Evolutionary conservation across 1,140 invertebrate genomes (phyloP), one percentile per base, ranked within the genome.

Genomic region (Pseudomyrmex gracilis): DNA sequence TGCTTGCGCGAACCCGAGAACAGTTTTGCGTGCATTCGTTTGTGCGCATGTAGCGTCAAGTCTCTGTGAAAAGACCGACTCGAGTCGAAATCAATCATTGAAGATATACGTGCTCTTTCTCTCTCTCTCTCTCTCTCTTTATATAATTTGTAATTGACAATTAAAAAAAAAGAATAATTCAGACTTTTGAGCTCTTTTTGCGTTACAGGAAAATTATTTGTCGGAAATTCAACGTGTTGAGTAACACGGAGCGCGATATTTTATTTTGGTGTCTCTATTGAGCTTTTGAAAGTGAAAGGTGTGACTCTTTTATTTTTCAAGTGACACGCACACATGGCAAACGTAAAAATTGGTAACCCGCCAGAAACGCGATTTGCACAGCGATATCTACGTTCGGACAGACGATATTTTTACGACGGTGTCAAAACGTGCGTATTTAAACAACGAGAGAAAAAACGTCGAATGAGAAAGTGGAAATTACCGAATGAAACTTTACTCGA

Each of bases 271-370:
- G 34, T 34, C 34, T 34, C 0, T 34, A 34, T 34, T 5, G 34
- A 7, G 34, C 34, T 34, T 34, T 34, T 5, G 34, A 34, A 34
- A 34, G 34, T 34, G 34, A 34, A 34, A 34, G 34, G 34, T 34
- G 34, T 34, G 34, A 34, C 4, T 34, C 34, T 34, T 34, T 34
- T 34, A 34, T 34, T 34, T 34, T 34, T 34, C 34, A 34, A 34
- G 34, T 34, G 5, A 34, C 34, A 34, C 34, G 34, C 34, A 34
- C 34, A 34, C 34, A 34, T 34, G 34, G 15, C 43, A 58, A 43
- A 24, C 17, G 13, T 22, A 78, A 43, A 58, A 58, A 53, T 80
- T 80, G 76, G 7, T 71, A 15, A 17, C 43, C 71, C 12, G 66
- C 76, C 76, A 70, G 22, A 60, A 60, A 9, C 10, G 22, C 20